A percentile compares a stretch with the other conserved stretches of the same genome.
These are phyloP conservation scores for Dichetophora obliterata DNA, from an alignment of 2,888 invertebrate species.

Conservation along the genomic window DNA sequence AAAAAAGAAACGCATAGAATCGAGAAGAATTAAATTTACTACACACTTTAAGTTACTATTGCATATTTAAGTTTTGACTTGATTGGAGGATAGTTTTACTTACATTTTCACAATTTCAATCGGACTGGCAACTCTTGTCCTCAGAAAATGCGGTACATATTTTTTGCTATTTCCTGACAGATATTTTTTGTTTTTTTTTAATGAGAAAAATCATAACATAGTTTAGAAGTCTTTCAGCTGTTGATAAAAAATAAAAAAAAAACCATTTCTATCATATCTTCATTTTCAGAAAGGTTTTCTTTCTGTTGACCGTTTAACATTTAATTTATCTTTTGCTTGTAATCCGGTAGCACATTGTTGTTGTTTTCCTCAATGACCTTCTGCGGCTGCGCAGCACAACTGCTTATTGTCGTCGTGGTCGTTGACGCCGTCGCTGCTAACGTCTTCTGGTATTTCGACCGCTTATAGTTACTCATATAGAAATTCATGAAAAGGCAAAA, in stretches of 20 bases:
- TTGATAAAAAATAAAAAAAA: background rate
- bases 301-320: background rate
- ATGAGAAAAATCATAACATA: too few relatives aligned
- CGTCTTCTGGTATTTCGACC: constrained; percentile 52
- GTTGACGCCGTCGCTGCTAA: constrained; percentile 8
- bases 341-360: constrained; percentile 47
- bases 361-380: constrained; percentile 46
- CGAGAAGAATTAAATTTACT: background rate
- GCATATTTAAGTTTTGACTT: too few relatives aligned
- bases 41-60: background rate
- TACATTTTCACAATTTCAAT: too few relatives aligned
- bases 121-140: background rate
- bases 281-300: constrained; percentile 13
- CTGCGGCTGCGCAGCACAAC: constrained; percentile 41
- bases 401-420: constrained; percentile 26
- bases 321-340: constrained; percentile 59
- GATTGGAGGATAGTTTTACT: too few relatives aligned
- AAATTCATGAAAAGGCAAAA: constrained; percentile 92
- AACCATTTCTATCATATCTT: background rate
- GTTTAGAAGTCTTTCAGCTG: background rate
- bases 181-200: background rate
- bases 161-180: background rate
- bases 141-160: too few relatives aligned
- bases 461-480: constrained; percentile 86
- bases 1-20: background rate